Evolutionary conservation across 2,888 invertebrate genomes (phyloP).

Genomic region (Melanophora roralis): DNA sequence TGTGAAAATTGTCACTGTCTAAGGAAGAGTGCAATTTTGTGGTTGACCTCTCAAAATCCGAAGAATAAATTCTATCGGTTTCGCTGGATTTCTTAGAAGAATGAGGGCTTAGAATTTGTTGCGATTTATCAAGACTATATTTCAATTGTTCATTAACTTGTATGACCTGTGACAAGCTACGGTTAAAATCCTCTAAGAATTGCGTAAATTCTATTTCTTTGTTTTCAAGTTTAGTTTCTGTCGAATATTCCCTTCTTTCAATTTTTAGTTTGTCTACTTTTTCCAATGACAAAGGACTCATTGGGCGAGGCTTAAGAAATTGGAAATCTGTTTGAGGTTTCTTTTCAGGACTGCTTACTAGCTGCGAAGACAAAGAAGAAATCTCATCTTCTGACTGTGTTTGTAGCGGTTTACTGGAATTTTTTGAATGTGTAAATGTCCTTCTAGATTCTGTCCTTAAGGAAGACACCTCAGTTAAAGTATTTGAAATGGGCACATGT

Average conservation of each 20-base stretch:
- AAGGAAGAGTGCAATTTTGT: background rate
- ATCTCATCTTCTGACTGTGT: slow-evolving; percentile 64
- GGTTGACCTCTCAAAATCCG: slow-evolving; percentile 63
- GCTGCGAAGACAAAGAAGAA: slow-evolving; percentile 69
- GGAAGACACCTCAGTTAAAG: slow-evolving; percentile 66
- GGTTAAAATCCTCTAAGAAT: slow-evolving; percentile 71
- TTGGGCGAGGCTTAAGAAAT: slow-evolving; percentile 47
- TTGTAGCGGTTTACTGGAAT: background rate
- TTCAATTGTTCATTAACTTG: slow-evolving; percentile 71
- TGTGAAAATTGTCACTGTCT: slow-evolving; percentile 18
- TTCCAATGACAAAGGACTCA: slow-evolving; percentile 69
- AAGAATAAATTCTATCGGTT: slow-evolving; percentile 54
- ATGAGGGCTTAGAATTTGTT: slow-evolving; percentile 64
- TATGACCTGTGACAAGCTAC: slow-evolving; percentile 71
- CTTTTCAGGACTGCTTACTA: slow-evolving; percentile 69
- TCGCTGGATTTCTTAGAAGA: slow-evolving; percentile 18
- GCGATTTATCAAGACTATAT: slow-evolving; percentile 66
- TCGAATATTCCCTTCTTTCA: slow-evolving; percentile 26
- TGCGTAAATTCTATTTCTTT: slow-evolving; percentile 64
- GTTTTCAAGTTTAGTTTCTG: background rate
- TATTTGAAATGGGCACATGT: slow-evolving; percentile 66
- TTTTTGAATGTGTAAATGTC: slow-evolving; percentile 15
- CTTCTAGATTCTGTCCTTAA: slow-evolving; percentile 59
- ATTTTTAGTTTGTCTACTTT: slow-evolving; percentile 67
- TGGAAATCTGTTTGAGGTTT: slow-evolving; percentile 43